phyloP scores from a whole-genome alignment of 1,140 invertebrate genomes.

The Asbolus verrucosus region DNA sequence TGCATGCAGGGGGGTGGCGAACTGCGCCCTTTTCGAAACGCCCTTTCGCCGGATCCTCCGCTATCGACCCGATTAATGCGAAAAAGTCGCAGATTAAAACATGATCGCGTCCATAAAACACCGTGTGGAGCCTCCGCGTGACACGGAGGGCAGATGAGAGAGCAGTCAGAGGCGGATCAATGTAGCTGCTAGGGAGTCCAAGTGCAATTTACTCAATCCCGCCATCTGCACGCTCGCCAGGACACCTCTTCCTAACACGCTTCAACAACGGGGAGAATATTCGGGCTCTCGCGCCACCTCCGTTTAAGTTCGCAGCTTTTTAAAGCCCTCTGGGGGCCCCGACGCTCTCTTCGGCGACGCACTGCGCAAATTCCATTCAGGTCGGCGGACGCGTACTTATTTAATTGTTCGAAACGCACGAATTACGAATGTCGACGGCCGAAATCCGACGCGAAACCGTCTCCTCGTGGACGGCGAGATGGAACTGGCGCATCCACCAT shows the following conservation, averaged over 20 bases:
- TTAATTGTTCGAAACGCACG: slow-evolving; percentile 29
- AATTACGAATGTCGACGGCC: background rate
- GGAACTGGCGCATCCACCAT: slow-evolving; percentile 40
- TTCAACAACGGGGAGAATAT: slow-evolving; percentile 20
- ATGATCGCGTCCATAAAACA: slow-evolving; percentile 21
- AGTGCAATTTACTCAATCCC: slow-evolving; percentile 50
- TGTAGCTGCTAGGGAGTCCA: slow-evolving; percentile 44
- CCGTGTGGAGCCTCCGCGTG: slow-evolving; percentile 17
- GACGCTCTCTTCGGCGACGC: slow-evolving; percentile 24
- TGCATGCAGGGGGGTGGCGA: too few relatives aligned
- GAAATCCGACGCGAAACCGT: slow-evolving; percentile 3
- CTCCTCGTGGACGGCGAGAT: too few relatives aligned
- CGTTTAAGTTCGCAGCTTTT: slow-evolving; percentile 34
- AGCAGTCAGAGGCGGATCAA: slow-evolving; percentile 48
- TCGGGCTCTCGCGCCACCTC: slow-evolving; percentile 27
- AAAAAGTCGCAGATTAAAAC: background rate
- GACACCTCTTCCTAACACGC: slow-evolving; percentile 36
- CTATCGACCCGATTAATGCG: background rate
- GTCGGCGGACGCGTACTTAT: background rate
- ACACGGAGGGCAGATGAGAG: slow-evolving; percentile 31
- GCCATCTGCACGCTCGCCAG: slow-evolving; percentile 48
- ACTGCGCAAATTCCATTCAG: slow-evolving; percentile 36
- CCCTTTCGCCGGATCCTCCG: background rate
- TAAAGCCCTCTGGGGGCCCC: slow-evolving; percentile 17
- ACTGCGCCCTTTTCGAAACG: background rate